Conservation (phyloP, 2,888 invertebrate species). For the Saturnia pavonia region DNA sequence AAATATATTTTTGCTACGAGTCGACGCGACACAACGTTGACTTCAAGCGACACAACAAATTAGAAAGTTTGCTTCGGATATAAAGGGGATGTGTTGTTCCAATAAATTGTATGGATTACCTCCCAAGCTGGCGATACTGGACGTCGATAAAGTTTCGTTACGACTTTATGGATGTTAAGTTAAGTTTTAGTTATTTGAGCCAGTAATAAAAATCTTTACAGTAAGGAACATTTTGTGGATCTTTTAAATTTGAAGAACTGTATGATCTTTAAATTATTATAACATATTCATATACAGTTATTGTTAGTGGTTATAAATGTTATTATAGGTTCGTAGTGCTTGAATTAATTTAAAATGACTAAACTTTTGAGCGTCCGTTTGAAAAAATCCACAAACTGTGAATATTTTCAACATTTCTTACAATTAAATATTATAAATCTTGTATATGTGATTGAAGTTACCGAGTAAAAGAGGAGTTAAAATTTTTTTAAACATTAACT, state of each 20-base stretch:
- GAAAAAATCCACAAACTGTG: neutral
- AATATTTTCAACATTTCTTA: neutral
- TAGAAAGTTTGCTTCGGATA: conserved; percentile 54
- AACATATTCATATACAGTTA: neutral
- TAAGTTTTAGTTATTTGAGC: conserved; percentile 20
- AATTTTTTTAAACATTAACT: neutral
- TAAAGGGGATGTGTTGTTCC: conserved; percentile 45
- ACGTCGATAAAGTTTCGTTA: conserved; percentile 33
- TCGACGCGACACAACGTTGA: conserved; percentile 17
- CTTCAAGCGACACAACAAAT: conserved; percentile 53
- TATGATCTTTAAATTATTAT: neutral
- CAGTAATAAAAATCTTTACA: neutral
- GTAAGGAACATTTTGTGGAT: neutral
- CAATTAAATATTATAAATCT: neutral
- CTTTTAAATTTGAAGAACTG: neutral
- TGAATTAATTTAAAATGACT: neutral
- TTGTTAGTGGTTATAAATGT: neutral
- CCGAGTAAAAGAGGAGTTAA: neutral
- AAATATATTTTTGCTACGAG: conserved; percentile 1
- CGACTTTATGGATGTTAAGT: conserved; percentile 26
- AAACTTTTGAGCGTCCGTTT: neutral
- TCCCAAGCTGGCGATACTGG: conserved; percentile 30
- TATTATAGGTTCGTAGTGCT: neutral
- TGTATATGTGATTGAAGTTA: neutral
- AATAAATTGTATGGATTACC: conserved; percentile 45